These are phyloP conservation scores for Cantharis rufa DNA, from an alignment of 2,888 invertebrate genomes.

Conservation along the genomic window DNA sequence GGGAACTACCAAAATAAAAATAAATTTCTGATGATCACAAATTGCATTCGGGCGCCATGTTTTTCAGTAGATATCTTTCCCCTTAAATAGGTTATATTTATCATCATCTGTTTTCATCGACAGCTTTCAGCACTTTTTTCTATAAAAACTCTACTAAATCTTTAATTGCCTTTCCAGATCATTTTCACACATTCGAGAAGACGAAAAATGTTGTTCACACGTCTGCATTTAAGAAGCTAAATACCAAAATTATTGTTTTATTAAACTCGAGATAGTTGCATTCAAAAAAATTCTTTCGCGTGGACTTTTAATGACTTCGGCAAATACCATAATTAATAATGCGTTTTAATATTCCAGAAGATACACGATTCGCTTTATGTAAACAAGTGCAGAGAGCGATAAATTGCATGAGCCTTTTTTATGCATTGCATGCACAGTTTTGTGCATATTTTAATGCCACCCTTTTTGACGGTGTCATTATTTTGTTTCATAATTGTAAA, in stretches of 20 bases:
- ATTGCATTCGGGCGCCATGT: not conserved
- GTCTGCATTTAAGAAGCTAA: not conserved
- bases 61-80: not conserved
- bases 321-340: not conserved
- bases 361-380: not conserved
- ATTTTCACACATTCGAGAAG: not conserved
- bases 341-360: not conserved
- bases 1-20: not conserved
- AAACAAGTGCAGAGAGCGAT: not conserved
- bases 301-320: not conserved
- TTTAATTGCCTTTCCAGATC: not conserved
- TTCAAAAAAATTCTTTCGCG: not conserved
- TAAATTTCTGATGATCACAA: not conserved
- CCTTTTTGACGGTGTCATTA: not conserved
- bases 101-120: not conserved
- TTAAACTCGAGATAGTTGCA: not conserved
- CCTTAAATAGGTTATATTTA: not conserved
- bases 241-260: not conserved
- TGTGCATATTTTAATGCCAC: not conserved
- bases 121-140: not conserved
- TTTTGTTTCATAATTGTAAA: not conserved
- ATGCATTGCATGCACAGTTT: not conserved
- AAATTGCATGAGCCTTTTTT: not conserved
- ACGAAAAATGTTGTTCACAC: not conserved
- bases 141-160: not conserved